Base-by-base conservation (phyloP, 2,888 invertebrate species). In the Catotricha subobsoleta region DNA sequence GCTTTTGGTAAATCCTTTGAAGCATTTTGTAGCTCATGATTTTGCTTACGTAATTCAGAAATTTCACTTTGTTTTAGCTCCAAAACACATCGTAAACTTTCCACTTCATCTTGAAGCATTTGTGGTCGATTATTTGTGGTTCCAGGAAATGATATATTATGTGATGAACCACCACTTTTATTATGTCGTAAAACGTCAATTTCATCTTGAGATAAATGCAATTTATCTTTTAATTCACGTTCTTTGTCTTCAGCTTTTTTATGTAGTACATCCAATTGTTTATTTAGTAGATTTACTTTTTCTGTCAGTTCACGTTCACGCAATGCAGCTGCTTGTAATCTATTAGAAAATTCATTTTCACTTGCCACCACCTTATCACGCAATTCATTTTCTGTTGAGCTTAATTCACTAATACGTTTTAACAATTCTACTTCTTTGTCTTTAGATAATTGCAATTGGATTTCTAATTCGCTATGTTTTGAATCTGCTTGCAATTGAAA, bases 31-130 rank as follows among this genome's bases (percentile, higher is more conserved):
- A 81, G 67, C 50, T 80, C 76, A 19, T 75, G 72, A 43, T 77
- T 72, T 43, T 76, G 72, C 52, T 76, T 76, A 35, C 77, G 71
- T 37, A 92, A 65, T 15, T 81, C 75, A 1, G 78, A 76, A 53
- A 88, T 74, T 64, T 94, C 91, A 19, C 78, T 75, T 56, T 84
- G 84, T 54, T 84, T 80, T 54, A 94, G 67, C 51, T 92, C 92
- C 45, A 94, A 67, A 3, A 94, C 92, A 28, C 81, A 78, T 47
- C 86, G 74, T 45, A 94, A 66, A 15, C 91, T 91, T 50, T 80
- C 78, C 2, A 81, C 77, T 60, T 87, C 80, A 45, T 76, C 76
- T 50, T 76, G 68, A 30, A 81, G 51, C 51, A 71, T 55, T 59
- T 51, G 51, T 10, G 52, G 25, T 18, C 10, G 16, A 23, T 39